Conservation (phyloP, 2,113 vertebrate species). For the Colinus virginianus region DNA sequence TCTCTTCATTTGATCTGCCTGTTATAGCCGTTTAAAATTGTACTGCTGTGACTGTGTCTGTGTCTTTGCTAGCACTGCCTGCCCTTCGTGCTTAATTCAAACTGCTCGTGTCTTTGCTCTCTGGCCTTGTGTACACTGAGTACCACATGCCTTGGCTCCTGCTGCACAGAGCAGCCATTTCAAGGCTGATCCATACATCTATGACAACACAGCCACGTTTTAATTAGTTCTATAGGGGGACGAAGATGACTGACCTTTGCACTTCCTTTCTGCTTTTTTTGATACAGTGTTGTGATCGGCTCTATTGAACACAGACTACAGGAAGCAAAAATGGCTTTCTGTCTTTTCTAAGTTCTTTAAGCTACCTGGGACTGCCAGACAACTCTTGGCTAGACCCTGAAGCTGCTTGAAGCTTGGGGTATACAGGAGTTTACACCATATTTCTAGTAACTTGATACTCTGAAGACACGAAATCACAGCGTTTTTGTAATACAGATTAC, state of each 20-base stretch:
- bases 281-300: neutral
- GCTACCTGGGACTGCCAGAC: neutral
- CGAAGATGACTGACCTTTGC: neutral
- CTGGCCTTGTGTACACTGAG: neutral
- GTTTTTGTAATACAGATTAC: neutral
- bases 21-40: rapidly evolving
- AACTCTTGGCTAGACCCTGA: neutral
- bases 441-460: neutral
- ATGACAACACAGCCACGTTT: neutral
- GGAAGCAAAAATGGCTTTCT: neutral
- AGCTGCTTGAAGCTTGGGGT: neutral
- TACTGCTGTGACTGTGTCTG: neutral
- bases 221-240: neutral
- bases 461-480: neutral
- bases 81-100: rapidly evolving
- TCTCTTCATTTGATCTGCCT: rapidly evolving
- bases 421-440: neutral
- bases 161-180: neutral
- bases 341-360: neutral
- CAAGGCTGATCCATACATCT: neutral
- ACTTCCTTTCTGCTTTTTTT: neutral
- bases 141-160: neutral
- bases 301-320: neutral
- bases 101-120: neutral
- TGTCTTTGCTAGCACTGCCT: neutral